These are phyloP conservation scores for Astyanax mexicanus DNA, from an alignment of 2,797 vertebrate genomes.

Conservation along the genomic window DNA sequence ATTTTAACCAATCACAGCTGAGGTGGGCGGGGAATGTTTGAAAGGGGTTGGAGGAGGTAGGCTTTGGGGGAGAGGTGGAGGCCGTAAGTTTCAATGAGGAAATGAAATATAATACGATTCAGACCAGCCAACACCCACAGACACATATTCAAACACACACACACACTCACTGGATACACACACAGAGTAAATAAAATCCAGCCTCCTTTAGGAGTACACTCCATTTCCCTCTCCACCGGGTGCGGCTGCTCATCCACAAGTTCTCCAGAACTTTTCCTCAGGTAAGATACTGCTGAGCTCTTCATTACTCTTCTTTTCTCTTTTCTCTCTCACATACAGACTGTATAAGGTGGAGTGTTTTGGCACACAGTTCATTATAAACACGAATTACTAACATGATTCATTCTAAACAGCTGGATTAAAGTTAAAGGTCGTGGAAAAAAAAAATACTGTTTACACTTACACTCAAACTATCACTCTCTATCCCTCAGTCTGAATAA, in stretches of 20 bases:
- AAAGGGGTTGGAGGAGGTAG: too few species aligned
- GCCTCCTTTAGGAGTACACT: neutral
- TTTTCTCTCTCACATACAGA: too few species aligned
- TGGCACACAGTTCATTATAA: too few species aligned
- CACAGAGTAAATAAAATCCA: neutral
- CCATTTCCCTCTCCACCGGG: neutral
- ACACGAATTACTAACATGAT: too few species aligned
- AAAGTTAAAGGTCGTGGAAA: too few species aligned
- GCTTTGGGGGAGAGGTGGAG: slow-evolving; percentile 28
- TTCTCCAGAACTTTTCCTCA: neutral
- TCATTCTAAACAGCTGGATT: too few species aligned
- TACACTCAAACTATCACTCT: too few species aligned
- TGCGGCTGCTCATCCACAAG: neutral
- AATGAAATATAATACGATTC: slow-evolving; percentile 36
- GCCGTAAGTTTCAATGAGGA: slow-evolving; percentile 24
- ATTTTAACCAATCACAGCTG: neutral
- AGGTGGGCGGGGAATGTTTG: neutral
- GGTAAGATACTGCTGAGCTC: neutral
- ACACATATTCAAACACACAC: slow-evolving; percentile 1
- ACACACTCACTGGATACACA: neutral
- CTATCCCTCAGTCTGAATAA: too few species aligned
- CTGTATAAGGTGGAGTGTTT: too few species aligned
- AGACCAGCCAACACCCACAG: slow-evolving; percentile 4
- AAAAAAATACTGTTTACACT: too few species aligned
- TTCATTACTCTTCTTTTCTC: neutral